Evolutionary conservation across 2,797 vertebrate genomes (phyloP).

Genomic region (Podarcis siculus): DNA sequence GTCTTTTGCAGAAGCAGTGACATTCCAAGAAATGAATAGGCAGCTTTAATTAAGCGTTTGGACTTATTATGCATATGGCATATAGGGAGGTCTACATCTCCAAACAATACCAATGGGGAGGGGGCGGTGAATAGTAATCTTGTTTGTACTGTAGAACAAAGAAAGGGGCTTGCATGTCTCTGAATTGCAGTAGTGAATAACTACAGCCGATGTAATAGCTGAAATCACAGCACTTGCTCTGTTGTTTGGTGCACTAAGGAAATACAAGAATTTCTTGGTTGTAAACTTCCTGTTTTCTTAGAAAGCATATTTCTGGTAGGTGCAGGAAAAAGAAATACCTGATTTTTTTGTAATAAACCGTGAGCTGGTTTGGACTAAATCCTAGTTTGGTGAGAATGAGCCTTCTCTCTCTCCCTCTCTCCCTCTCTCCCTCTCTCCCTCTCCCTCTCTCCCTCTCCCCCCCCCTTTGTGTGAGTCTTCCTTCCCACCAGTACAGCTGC

Average conservation of each 20-base stretch:
- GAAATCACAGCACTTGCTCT: neutral
- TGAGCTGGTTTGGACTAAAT: neutral
- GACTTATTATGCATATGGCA: neutral
- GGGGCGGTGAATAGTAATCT: slow-evolving; percentile 22
- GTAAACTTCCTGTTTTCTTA: neutral
- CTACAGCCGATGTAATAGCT: neutral
- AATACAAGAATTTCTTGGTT: neutral
- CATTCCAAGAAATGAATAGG: slow-evolving; percentile 14
- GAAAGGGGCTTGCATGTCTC: slow-evolving; percentile 17
- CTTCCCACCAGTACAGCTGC: neutral
- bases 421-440: too few relatives aligned
- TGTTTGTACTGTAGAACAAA: slow-evolving; percentile 35
- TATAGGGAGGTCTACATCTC: neutral
- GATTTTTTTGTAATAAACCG: neutral
- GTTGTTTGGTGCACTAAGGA: slow-evolving; percentile 25
- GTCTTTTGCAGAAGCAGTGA: slow-evolving; percentile 1
- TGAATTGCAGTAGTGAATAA: neutral
- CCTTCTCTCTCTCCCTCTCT: neutral
- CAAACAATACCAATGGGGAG: neutral
- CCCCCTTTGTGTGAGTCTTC: neutral
- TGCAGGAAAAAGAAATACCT: neutral
- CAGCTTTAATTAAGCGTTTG: slow-evolving; percentile 1
- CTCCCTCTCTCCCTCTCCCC: too few relatives aligned
- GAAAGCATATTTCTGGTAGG: neutral
- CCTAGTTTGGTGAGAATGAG: neutral